Evolutionary conservation across 1,140 invertebrate species (phyloP), one percentile per base, ranked within the genome.

Genomic region (Armadillidium nasatum): DNA sequence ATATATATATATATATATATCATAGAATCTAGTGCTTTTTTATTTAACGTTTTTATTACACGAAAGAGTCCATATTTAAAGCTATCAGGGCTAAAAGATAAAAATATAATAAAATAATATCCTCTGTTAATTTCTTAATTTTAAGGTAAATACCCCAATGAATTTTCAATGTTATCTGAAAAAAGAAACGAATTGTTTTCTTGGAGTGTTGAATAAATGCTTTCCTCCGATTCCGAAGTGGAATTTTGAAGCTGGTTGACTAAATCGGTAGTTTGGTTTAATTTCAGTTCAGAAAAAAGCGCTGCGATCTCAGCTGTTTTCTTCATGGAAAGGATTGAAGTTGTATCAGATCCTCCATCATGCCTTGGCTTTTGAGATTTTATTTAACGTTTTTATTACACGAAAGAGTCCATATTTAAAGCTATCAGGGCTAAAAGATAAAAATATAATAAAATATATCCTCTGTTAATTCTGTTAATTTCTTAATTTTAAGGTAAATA

Each of bases 291-390:
- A 0, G 90, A 91, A 83, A 95, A 94, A 6, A 94, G 85, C 0
- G 93, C 93, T 0, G 93, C 93, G 78, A 94, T 94, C 84, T 95
- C 93, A 0, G 93, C 92, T 11, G 91, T 91, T 83, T 95, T 94
- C 84, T 94, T 94, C 10, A 93, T 91, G 43, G 92, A 92, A 0
- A 94, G 85, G 0, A 92, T 75, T 66, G 82, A 82, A 22, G 78
- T 75, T 3, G 77, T 78, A 77, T 82, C 79, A 21, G 45, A 71
- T 22, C 71, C 76, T 21, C 73, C 66, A 7, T 72, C 70, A 46
- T 75, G 75, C 45, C 71, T 69, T 22, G 67, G 71, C 4, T 72
- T 44, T 60, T 82, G 78, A 7, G 81, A 82, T n/a, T n/a, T n/a
- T n/a, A n/a, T n/a, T n/a, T n/a, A n/a, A n/a, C n/a, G n/a, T n/a